phyloP scores from a whole-genome alignment of 2,888 invertebrate genomes.

The Sphaerophoria taeniata region DNA sequence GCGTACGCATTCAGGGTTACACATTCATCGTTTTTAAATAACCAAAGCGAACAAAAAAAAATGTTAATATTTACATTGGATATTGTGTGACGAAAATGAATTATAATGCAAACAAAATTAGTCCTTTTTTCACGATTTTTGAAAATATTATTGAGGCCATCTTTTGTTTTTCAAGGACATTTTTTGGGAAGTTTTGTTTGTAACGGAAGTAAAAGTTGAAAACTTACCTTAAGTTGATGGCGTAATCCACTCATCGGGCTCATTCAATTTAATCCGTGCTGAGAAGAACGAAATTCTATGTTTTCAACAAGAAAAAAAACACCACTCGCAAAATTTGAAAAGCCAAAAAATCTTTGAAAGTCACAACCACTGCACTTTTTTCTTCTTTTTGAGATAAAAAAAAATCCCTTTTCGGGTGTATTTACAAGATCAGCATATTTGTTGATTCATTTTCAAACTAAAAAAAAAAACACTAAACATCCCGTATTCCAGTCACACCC shows the following conservation, averaged over 20 bases:
- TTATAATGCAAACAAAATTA: background rate
- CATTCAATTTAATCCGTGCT: slow-evolving; percentile 77
- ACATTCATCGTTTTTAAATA: slow-evolving; percentile 19
- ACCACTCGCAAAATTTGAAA: slow-evolving; percentile 33
- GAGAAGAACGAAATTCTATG: slow-evolving; percentile 1
- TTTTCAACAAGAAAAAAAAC: slow-evolving; percentile 16
- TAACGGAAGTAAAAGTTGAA: background rate
- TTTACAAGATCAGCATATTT: slow-evolving; percentile 30
- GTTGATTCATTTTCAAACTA: slow-evolving; percentile 48
- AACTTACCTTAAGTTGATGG: slow-evolving; percentile 82
- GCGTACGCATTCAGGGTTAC: slow-evolving; percentile 23
- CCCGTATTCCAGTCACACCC: slow-evolving; percentile 47
- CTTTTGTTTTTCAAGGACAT: background rate
- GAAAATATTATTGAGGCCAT: background rate
- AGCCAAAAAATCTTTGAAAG: slow-evolving; percentile 25
- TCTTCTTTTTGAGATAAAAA: slow-evolving; percentile 20
- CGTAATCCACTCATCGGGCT: slow-evolving; percentile 83
- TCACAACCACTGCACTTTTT: slow-evolving; percentile 45
- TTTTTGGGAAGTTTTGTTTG: too few relatives aligned
- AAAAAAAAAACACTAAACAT: slow-evolving; percentile 18
- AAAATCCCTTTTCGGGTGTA: background rate
- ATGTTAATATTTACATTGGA: slow-evolving; percentile 17
- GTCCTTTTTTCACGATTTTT: background rate
- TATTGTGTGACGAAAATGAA: slow-evolving; percentile 36
- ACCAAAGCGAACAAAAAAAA: background rate